Conservation (phyloP, 2,113 vertebrate species). For the Thryonomys swinderianus region DNA sequence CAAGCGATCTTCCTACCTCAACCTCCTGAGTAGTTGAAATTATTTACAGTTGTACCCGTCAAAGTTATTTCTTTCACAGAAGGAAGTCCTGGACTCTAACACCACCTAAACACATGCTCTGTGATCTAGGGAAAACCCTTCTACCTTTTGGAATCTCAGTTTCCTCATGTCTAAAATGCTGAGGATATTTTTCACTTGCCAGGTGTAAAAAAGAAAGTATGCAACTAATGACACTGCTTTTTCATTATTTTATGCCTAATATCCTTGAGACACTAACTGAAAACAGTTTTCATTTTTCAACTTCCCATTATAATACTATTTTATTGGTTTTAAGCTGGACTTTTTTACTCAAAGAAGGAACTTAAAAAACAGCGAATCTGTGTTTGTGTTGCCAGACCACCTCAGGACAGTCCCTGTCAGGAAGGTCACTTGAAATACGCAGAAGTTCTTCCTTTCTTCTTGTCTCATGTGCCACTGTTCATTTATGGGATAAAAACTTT, state of each 20-base stretch:
- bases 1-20: not conserved
- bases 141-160: not conserved
- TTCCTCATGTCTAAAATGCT: not conserved
- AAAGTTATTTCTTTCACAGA: not conserved
- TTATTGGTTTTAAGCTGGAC: slow-evolving; percentile 19
- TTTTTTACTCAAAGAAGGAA: slow-evolving; percentile 32
- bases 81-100: not conserved
- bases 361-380: not conserved
- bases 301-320: not conserved
- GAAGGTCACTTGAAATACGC: not conserved
- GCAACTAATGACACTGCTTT: not conserved
- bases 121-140: not conserved
- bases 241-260: not conserved
- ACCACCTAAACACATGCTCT: not conserved
- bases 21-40: too few species aligned
- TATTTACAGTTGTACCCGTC: not conserved
- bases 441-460: slow-evolving; percentile 1
- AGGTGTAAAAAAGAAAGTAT: slow-evolving; percentile 46
- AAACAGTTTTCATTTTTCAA: slow-evolving; percentile 19
- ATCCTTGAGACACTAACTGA: slow-evolving; percentile 24
- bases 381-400: not conserved
- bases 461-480: not conserved
- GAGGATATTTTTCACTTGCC: not conserved
- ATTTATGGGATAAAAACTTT: not conserved
- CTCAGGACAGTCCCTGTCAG: not conserved